Evolutionary conservation across 2,888 invertebrate genomes (phyloP).

Genomic region (Ornithoptera priamus): DNA sequence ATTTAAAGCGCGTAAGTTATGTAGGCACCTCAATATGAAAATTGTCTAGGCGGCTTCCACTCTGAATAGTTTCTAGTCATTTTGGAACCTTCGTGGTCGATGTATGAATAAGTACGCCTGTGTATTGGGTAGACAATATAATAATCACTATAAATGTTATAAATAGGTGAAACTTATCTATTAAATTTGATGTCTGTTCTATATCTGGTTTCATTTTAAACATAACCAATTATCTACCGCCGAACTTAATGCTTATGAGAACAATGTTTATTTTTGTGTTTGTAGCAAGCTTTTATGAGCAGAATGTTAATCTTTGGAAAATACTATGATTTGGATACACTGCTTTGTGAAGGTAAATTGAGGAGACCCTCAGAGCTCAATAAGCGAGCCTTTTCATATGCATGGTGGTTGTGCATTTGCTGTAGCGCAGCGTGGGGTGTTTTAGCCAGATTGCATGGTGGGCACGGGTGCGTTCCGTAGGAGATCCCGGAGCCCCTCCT

Average conservation of each 20-base stretch:
- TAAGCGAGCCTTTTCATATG: too few relatives aligned
- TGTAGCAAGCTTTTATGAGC: too few relatives aligned
- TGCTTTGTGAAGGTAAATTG: too few relatives aligned
- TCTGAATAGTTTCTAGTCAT: slow-evolving; percentile 75
- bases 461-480: too few relatives aligned
- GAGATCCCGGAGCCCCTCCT: too few relatives aligned
- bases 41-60: slow-evolving; percentile 63
- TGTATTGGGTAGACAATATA: slow-evolving; percentile 75
- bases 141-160: slow-evolving; percentile 76
- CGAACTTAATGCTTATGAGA: background rate
- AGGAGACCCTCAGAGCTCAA: too few relatives aligned
- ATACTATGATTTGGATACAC: too few relatives aligned
- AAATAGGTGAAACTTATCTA: slow-evolving; percentile 78
- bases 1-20: background rate
- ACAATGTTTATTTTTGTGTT: too few relatives aligned
- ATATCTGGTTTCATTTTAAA: slow-evolving; percentile 56
- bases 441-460: too few relatives aligned
- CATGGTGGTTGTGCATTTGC: too few relatives aligned
- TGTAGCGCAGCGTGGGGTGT: too few relatives aligned
- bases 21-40: background rate
- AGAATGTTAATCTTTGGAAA: too few relatives aligned
- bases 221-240: background rate
- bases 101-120: slow-evolving; percentile 69
- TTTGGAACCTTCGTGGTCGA: slow-evolving; percentile 71
- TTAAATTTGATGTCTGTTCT: slow-evolving; percentile 80